Percentiles rank a stretch among this genome's conserved stretches.
Evolutionary conservation across 2,888 invertebrate species (phyloP).

Genomic region (Kryphioiulus occultus): DNA sequence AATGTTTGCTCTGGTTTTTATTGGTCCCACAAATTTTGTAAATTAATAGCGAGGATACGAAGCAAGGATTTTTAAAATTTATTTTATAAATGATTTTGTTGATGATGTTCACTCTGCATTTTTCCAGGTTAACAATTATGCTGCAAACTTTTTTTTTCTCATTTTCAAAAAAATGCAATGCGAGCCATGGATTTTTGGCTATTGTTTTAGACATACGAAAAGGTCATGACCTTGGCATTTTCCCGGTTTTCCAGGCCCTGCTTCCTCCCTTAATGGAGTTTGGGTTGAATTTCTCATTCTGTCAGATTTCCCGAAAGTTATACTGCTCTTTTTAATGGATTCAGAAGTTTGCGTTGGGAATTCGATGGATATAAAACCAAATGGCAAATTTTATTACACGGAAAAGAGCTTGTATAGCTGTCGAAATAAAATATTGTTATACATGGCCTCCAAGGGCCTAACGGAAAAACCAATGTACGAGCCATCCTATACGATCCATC

Average conservation of each 20-base stretch:
- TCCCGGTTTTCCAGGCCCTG: neutral
- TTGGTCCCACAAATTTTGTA: too few relatives aligned
- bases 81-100: too few relatives aligned
- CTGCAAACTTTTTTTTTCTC: too few relatives aligned
- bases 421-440: constrained; percentile 35
- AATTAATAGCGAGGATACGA: too few relatives aligned
- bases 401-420: constrained; percentile 35
- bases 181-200: neutral
- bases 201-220: neutral
- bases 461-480: constrained; percentile 26
- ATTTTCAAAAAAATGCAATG: too few relatives aligned
- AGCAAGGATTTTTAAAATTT: too few relatives aligned
- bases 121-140: too few relatives aligned
- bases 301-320: constrained; percentile 15
- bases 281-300: constrained; percentile 8
- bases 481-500: constrained; percentile 35
- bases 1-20: too few relatives aligned
- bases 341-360: constrained; percentile 35
- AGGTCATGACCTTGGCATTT: neutral
- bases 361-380: constrained; percentile 24
- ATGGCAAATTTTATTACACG: constrained; percentile 35
- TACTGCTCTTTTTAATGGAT: constrained; percentile 35
- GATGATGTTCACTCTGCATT: too few relatives aligned
- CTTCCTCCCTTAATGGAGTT: neutral
- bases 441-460: neutral